Conservation (phyloP, 2,888 invertebrate species). For the Pyrocoelia pectoralis region DNA sequence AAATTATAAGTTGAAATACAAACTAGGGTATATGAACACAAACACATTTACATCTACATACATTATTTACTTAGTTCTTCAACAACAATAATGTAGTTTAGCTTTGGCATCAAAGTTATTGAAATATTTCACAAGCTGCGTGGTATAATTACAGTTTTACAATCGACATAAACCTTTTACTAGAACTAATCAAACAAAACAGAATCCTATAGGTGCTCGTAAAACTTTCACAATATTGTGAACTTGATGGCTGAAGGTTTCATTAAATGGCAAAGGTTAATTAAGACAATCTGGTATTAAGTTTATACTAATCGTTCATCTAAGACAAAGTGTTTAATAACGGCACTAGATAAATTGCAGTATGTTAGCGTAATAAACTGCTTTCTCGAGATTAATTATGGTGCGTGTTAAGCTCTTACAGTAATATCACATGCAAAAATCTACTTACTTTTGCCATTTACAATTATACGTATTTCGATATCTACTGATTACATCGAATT, state of each 20-base stretch:
- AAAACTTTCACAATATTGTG: conserved; percentile 14
- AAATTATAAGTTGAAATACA: background rate
- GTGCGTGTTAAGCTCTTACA: too few species aligned
- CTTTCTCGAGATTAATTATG: too few species aligned
- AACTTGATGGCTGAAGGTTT: conserved; percentile 9
- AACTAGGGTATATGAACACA: too few species aligned
- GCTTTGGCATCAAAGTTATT: background rate
- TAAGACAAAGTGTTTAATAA: background rate
- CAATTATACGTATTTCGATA: too few species aligned
- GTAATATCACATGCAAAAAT: too few species aligned
- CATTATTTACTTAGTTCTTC: too few species aligned
- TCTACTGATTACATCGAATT: too few species aligned
- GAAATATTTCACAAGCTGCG: background rate
- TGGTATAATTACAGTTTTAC: conserved; percentile 11
- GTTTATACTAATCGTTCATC: background rate
- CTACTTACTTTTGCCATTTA: too few species aligned
- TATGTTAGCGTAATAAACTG: too few species aligned
- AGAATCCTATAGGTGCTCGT: conserved; percentile 8
- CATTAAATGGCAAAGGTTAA: conserved; percentile 10
- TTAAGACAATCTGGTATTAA: conserved; percentile 8
- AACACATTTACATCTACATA: too few species aligned
- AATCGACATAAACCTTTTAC: conserved; percentile 3
- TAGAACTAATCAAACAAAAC: conserved; percentile 8
- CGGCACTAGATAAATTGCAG: background rate
- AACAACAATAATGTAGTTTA: background rate